phyloP scores from a whole-genome alignment of 2,113 vertebrate genomes.

The Dinomys branickii region DNA sequence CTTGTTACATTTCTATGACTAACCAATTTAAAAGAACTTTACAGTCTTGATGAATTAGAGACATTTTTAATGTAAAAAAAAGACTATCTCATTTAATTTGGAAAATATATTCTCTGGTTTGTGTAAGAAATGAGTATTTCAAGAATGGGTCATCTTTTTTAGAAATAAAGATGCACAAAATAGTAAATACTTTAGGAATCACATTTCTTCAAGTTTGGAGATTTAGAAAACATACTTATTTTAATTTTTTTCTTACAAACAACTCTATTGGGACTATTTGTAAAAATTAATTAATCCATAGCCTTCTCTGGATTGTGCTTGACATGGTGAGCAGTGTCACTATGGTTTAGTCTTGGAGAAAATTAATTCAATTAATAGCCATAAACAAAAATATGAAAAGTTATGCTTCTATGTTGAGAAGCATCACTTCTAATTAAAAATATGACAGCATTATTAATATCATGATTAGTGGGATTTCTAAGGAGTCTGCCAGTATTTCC shows the following conservation, averaged over 20 bases:
- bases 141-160: not conserved
- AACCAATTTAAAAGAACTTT: not conserved
- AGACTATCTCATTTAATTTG: not conserved
- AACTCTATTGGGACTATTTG: not conserved
- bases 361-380: not conserved
- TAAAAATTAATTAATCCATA: not conserved
- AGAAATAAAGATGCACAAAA: not conserved
- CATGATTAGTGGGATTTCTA: not conserved
- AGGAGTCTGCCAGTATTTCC: not conserved
- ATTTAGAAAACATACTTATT: not conserved
- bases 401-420: slow-evolving; percentile 7
- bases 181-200: not conserved
- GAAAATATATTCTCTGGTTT: not conserved
- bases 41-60: not conserved
- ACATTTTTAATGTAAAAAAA: not conserved
- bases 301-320: not conserved
- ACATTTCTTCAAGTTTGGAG: not conserved
- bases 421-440: not conserved
- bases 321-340: not conserved
- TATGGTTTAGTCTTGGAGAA: not conserved
- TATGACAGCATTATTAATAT: not conserved
- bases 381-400: not conserved
- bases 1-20: not conserved
- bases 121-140: not conserved
- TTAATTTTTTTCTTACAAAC: slow-evolving; percentile 9